Base-by-base conservation (phyloP, 2,113 vertebrate species). In the Mesembrinibis cayennensis region DNA sequence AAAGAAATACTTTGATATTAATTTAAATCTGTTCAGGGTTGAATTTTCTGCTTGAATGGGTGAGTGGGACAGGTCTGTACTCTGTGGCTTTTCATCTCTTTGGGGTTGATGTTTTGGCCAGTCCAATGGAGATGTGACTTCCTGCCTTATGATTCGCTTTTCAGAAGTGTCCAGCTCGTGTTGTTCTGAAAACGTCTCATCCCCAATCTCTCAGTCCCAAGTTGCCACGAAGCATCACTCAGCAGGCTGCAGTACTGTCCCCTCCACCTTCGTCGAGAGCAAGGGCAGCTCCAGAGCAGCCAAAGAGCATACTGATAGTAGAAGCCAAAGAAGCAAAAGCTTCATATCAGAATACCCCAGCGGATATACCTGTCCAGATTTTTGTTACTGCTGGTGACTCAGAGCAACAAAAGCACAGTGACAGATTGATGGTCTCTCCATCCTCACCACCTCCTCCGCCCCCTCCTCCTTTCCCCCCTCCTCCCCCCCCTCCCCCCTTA, bases 131-230 rank as follows among this genome's bases (percentile, higher is more conserved):
- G 32, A 22, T 82, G 42, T 93, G 78, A 95, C 45, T 30, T 61
- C 12, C 32, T 86, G 26, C 62, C 16, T 81, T 90, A 13, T 2
- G 13, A 23, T 70, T 67, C 85, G 23, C 56, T 91, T 97, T 96
- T 72, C 94, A 99, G 99, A 99, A 98, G 92, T 96, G 98, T 70
- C 98, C 97, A 10, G 98, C 98, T 53, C 98, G 97, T 30, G 97
- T 98, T 92, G 95, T 98, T 80, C 83, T 98, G 87, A 99, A 99
- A 95, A 98, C 98, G 0, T 97, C 98, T 91, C 36, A 65, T 55
- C 94, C 97, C 29, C 98, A 95, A 66, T 78, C 97, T 36, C 49
- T 14, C 38, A 88, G 90, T 69, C 76, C 96, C 67, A 89, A 65
- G 78, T 42, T 85, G 91, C 96, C 77, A 10, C 85, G 7, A 11